These are phyloP conservation scores for Callionymus lyra DNA, from an alignment of 2,113 vertebrate species.

Conservation along the genomic window DNA sequence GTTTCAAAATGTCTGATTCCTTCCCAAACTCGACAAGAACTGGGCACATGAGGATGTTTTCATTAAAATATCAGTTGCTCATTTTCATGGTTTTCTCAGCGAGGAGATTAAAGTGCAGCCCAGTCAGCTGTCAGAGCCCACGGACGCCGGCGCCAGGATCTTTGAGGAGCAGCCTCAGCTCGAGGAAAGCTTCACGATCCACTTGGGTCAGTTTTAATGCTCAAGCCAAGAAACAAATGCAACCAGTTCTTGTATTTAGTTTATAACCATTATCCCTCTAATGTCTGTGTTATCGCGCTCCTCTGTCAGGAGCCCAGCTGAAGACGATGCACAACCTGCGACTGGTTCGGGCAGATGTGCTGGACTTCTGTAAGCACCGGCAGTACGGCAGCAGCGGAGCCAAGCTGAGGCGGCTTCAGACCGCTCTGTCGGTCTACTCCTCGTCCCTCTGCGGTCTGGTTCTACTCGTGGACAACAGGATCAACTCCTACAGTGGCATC, in stretches of 20 bases:
- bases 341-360: constrained; percentile 80
- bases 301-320: constrained; percentile 82
- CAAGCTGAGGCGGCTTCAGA: constrained; percentile 87
- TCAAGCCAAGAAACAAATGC: too few species aligned
- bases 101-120: constrained; percentile 94
- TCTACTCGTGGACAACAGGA: constrained; percentile 88
- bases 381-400: constrained; percentile 79
- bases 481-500: constrained; percentile 95
- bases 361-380: constrained; percentile 91
- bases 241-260: neutral
- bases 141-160: constrained; percentile 73
- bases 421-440: constrained; percentile 90
- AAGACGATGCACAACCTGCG: constrained; percentile 99
- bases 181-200: constrained; percentile 98
- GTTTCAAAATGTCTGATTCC: too few species aligned
- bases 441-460: constrained; percentile 88
- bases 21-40: too few species aligned
- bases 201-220: constrained; percentile 80
- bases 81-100: constrained; percentile 50
- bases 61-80: too few species aligned
- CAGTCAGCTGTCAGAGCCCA: constrained; percentile 74
- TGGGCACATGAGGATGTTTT: too few species aligned
- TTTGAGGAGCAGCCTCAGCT: constrained; percentile 89
- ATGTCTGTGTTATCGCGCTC: neutral
- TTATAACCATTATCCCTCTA: neutral